Evolutionary conservation across 2,113 vertebrate species (phyloP), one percentile per base, ranked within the genome.

Genomic region (Galeopterus variegatus): DNA sequence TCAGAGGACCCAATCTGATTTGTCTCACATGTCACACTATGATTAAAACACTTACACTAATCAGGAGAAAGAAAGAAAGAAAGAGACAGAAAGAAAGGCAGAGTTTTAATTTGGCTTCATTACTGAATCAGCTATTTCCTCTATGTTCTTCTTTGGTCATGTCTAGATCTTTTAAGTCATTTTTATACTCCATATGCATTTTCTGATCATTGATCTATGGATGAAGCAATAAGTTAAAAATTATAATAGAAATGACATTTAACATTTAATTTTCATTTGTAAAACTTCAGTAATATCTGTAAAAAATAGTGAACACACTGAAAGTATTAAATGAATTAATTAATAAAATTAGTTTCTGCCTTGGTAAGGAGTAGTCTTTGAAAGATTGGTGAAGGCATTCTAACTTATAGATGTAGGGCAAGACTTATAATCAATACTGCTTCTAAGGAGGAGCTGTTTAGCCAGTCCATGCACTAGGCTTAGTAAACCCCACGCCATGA

Each of bases 21-120:
- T 83, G n/a, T 85, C n/a, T 87, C 70, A 64, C 1, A n/a, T n/a
- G 14, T 54, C 33, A 67, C 17, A 77, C 15, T 28, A 8, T 33
- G 28, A 52, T 90, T 92, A 60, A 89, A 65, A 70, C 58, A 23
- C 23, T 19, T 70, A 28, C 84, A 31, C 33, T 92, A 52, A 28
- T 76, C 33, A 54, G 28, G 2, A 60, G 6, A 14, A 24, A 36
- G 23, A 72, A 5, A 41, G 19, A 23, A 24, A 26, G 18, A 26
- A 7, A 23, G 3, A 64, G 60, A 56, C 19, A 24, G 13, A 83
- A 45, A n/a, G 19, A 21, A 48, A 33, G 8, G 1, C 5, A 11
- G 73, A 69, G n/a, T 80, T 95, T 88, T 62, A 75, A 64, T 77
- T 90, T 48, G 87, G 6, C 31, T 90, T 89, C 83, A 26, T 48